Conservation (phyloP, 2,113 vertebrate genomes). For the Centropus unirufus region DNA sequence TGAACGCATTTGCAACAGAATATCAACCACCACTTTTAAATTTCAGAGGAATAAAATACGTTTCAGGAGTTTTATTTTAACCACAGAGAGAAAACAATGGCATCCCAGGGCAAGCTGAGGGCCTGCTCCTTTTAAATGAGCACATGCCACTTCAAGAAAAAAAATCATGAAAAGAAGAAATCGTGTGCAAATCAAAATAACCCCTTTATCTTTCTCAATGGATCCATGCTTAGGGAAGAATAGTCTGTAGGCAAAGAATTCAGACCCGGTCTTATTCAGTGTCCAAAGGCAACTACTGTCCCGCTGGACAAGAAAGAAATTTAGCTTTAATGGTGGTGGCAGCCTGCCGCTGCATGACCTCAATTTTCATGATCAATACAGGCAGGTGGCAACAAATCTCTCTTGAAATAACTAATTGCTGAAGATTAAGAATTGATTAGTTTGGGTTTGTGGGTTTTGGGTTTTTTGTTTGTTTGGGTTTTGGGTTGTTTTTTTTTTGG, state of each 20-base stretch:
- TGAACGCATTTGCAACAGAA: background rate
- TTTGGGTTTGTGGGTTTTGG: background rate
- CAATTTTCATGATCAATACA: constrained; percentile 52
- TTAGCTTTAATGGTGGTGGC: background rate
- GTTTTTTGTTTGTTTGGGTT: background rate
- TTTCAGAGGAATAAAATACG: constrained; percentile 15
- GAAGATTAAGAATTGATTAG: constrained; percentile 58
- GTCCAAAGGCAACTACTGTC: background rate
- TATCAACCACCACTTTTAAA: constrained; percentile 8
- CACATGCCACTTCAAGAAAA: background rate
- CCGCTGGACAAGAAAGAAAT: constrained; percentile 1
- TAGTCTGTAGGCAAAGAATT: constrained; percentile 33
- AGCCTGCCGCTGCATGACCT: constrained; percentile 27
- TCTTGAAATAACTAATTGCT: constrained; percentile 57
- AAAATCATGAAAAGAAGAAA: constrained; percentile 19
- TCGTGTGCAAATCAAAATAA: constrained; percentile 52
- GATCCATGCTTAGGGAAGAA: constrained; percentile 26
- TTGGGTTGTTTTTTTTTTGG: too few relatives aligned
- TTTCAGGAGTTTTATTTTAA: constrained; percentile 13
- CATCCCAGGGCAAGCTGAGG: background rate
- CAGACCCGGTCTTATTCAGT: constrained; percentile 26
- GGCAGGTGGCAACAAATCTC: constrained; percentile 50
- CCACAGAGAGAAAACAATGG: background rate
- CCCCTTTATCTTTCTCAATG: constrained; percentile 5
- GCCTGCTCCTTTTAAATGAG: constrained; percentile 5